A percentile compares a stretch with the other conserved stretches of the same genome.
phyloP scores from a whole-genome alignment of 1,140 invertebrate genomes.

The Drosophila aff. region DNA sequence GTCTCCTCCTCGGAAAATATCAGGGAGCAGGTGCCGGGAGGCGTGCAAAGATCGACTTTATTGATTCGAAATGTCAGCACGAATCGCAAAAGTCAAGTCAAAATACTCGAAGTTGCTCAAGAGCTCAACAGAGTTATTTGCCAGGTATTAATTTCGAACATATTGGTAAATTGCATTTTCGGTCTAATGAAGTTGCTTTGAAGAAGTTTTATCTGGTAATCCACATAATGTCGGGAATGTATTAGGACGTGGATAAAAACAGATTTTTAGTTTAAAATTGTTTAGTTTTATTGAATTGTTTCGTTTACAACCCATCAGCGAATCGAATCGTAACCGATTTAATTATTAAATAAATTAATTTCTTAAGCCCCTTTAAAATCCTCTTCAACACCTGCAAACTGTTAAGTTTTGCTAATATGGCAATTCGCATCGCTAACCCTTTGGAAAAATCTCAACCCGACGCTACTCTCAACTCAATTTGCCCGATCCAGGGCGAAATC shows the following conservation, averaged over 20 bases:
- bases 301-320: not conserved
- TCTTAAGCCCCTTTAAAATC: not conserved
- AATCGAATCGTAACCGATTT: not conserved
- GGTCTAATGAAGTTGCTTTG: slow-evolving; percentile 4
- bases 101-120: slow-evolving; percentile 29
- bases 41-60: slow-evolving; percentile 62
- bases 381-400: slow-evolving; percentile 66
- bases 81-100: slow-evolving; percentile 44
- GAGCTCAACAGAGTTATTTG: not conserved
- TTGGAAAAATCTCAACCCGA: not conserved
- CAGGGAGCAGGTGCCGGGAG: slow-evolving; percentile 16
- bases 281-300: not conserved
- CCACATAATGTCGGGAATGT: not conserved
- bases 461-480: not conserved
- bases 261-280: not conserved
- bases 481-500: slow-evolving; percentile 19
- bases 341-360: not conserved
- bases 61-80: slow-evolving; percentile 73
- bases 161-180: not conserved
- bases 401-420: not conserved
- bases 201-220: not conserved
- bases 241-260: not conserved
- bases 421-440: slow-evolving; percentile 25
- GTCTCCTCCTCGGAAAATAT: not conserved
- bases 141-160: slow-evolving; percentile 15